phyloP scores from a whole-genome alignment of 1,140 invertebrate species.

The Propsilocerus akamusi region DNA sequence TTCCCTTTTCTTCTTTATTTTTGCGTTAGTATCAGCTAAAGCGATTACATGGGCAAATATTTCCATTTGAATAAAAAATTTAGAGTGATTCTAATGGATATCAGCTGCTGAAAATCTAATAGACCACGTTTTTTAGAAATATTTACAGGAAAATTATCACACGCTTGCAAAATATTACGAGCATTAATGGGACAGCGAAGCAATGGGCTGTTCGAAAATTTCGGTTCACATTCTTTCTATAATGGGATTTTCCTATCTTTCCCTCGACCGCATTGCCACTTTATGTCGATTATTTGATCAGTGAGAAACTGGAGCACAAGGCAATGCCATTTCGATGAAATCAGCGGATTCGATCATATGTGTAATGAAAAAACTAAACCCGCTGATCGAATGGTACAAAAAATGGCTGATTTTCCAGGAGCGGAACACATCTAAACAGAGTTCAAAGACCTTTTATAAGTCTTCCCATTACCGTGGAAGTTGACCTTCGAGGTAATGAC shows the following conservation, averaged over 20 bases:
- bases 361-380: not conserved
- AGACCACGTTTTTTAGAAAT: too few relatives aligned
- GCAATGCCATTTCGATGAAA: not conserved
- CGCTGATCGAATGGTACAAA: not conserved
- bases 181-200: too few relatives aligned
- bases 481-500: not conserved
- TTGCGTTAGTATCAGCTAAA: too few relatives aligned
- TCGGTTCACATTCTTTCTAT: not conserved
- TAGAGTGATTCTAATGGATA: too few relatives aligned
- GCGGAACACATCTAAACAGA: not conserved
- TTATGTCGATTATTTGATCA: not conserved
- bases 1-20: too few relatives aligned
- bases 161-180: too few relatives aligned
- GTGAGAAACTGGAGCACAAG: not conserved
- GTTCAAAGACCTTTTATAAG: not conserved
- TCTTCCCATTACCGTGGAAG: not conserved
- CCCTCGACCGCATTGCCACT: not conserved
- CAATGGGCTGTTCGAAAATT: too few relatives aligned
- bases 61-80: too few relatives aligned
- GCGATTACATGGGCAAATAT: too few relatives aligned
- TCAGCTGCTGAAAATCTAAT: too few relatives aligned
- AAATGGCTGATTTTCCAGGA: constrained; percentile 1
- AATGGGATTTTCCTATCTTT: not conserved
- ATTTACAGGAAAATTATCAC: too few relatives aligned
- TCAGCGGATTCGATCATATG: not conserved